These are phyloP conservation scores for Alethe diademata DNA, from an alignment of 2,113 vertebrate species.

Conservation along the genomic window DNA sequence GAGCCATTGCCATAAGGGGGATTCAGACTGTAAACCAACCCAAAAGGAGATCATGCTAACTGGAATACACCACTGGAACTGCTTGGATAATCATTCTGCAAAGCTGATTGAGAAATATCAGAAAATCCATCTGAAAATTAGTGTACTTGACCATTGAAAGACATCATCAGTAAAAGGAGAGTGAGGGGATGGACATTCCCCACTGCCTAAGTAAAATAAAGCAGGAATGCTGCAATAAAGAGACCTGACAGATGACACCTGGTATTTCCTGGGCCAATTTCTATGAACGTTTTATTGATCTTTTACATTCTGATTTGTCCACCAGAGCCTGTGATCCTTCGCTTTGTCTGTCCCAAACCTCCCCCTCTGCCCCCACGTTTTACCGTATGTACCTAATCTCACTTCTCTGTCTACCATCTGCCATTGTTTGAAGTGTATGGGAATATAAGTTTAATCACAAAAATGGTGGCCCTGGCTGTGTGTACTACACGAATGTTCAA, in stretches of 20 bases:
- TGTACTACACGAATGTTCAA: background rate
- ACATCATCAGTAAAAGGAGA: background rate
- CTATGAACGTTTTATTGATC: slow-evolving; percentile 31
- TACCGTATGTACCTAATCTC: slow-evolving; percentile 53
- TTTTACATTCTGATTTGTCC: slow-evolving; percentile 48
- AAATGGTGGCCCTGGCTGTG: slow-evolving; percentile 4
- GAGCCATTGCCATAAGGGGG: background rate
- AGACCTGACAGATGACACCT: slow-evolving; percentile 50
- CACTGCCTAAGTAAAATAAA: slow-evolving; percentile 21
- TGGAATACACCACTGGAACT: background rate
- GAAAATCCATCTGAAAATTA: background rate
- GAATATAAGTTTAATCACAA: slow-evolving; percentile 42
- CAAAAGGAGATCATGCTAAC: background rate
- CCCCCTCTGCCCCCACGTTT: background rate
- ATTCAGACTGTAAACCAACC: background rate
- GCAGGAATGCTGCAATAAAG: slow-evolving; percentile 22
- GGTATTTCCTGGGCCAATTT: slow-evolving; percentile 49
- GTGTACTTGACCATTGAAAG: background rate
- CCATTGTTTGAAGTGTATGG: slow-evolving; percentile 39
- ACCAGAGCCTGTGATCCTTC: slow-evolving; percentile 34
- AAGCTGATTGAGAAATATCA: background rate
- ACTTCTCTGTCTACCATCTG: slow-evolving; percentile 39
- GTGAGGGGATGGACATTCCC: background rate
- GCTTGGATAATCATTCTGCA: background rate
- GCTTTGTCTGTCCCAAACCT: slow-evolving; percentile 9